These are phyloP conservation scores for Penaeus japonicus DNA, from an alignment of 1,140 invertebrate species.

Conservation along the genomic window DNA sequence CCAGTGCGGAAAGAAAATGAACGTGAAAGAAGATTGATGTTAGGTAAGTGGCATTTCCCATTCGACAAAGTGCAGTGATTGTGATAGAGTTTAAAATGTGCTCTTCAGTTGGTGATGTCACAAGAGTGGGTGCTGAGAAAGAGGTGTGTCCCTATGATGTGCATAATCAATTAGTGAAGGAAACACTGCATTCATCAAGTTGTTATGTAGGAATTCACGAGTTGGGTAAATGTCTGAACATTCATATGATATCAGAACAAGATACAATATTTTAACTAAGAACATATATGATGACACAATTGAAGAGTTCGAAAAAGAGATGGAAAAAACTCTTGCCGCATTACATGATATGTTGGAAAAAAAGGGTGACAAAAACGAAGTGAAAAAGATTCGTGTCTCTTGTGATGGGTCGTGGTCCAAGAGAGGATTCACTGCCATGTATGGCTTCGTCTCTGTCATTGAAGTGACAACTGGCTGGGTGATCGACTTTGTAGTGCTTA, in stretches of 20 bases:
- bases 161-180: slow-evolving; percentile 6
- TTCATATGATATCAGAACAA: background rate
- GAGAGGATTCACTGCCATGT: background rate
- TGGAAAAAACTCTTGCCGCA: background rate
- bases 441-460: slow-evolving; percentile 24
- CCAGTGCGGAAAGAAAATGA: background rate
- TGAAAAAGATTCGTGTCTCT: background rate
- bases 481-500: background rate
- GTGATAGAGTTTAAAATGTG: background rate
- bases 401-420: slow-evolving; percentile 29
- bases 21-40: background rate
- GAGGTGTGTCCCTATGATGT: background rate
- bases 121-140: background rate
- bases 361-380: background rate
- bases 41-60: too few relatives aligned
- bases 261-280: background rate
- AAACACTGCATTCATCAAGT: background rate
- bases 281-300: background rate
- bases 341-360: slow-evolving; percentile 5
- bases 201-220: background rate
- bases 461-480: background rate
- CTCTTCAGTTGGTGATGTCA: background rate
- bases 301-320: background rate
- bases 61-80: slow-evolving; percentile 1
- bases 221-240: background rate